These are phyloP conservation scores for Narcine bancroftii DNA, from an alignment of 2,113 vertebrate genomes.

Conservation along the genomic window DNA sequence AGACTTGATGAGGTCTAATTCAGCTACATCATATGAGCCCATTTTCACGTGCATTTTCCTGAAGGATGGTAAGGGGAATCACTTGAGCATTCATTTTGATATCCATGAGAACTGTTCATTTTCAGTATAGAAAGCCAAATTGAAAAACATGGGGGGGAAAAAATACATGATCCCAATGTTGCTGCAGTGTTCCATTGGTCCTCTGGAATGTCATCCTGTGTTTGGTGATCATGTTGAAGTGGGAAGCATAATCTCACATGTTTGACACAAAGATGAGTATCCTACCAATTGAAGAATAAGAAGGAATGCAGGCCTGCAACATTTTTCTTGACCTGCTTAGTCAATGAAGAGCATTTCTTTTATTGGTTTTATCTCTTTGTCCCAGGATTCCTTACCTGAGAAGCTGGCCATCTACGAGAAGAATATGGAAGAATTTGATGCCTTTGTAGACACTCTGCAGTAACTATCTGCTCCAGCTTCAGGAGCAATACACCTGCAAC, in stretches of 20 bases:
- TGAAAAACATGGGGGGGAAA: background rate
- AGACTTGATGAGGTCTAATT: too few relatives aligned
- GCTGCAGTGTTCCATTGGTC: background rate
- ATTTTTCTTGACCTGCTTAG: background rate
- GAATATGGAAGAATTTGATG: slow-evolving; percentile 93
- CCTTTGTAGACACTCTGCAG: slow-evolving; percentile 96
- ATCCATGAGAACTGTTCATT: background rate
- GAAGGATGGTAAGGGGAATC: background rate
- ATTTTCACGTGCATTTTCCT: background rate
- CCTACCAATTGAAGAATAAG: background rate
- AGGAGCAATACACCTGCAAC: slow-evolving; percentile 2
- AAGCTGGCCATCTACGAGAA: slow-evolving; percentile 92
- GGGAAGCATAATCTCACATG: background rate
- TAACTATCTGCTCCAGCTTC: slow-evolving; percentile 49
- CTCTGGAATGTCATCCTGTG: background rate
- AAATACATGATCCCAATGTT: background rate
- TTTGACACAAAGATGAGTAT: background rate
- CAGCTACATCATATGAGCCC: too few relatives aligned
- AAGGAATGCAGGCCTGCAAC: background rate
- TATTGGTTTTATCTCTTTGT: slow-evolving; percentile 9
- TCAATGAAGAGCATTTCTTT: background rate
- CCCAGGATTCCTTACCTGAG: slow-evolving; percentile 88
- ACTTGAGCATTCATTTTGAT: background rate
- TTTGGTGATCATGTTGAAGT: background rate
- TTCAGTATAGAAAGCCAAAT: background rate